Percentiles rank a stretch among this genome's conserved stretches.
phyloP scores from a whole-genome alignment of 2,113 vertebrate genomes.

The Gasterosteus aculeatus region DNA sequence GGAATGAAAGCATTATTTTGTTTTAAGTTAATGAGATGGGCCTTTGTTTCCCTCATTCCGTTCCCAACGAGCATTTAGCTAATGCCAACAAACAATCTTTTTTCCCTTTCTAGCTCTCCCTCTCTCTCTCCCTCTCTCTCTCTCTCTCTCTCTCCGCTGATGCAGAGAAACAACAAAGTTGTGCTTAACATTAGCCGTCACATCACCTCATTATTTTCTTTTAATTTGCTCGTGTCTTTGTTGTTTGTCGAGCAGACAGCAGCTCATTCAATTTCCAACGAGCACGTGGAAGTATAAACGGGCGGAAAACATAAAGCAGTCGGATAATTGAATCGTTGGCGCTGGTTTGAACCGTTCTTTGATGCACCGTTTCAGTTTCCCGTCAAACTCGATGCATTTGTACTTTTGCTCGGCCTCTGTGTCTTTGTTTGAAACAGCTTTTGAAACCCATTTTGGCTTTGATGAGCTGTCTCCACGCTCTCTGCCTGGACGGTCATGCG shows the following conservation, averaged over 20 bases:
- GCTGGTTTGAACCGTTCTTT: constrained; percentile 37
- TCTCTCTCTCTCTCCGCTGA: neutral
- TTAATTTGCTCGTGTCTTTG: constrained; percentile 35
- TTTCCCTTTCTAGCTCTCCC: neutral
- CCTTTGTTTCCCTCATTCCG: neutral
- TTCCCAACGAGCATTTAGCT: neutral
- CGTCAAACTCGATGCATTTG: constrained; percentile 7
- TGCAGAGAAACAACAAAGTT: constrained; percentile 12
- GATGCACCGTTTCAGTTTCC: constrained; percentile 29
- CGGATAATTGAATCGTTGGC: constrained; percentile 23
- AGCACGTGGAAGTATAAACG: constrained; percentile 10
- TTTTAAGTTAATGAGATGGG: constrained; percentile 10
- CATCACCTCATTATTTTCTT: constrained; percentile 14
- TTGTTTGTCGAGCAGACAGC: constrained; percentile 36
- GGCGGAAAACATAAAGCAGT: constrained; percentile 28
- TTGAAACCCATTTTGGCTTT: constrained; percentile 1
- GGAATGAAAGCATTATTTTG: constrained; percentile 22
- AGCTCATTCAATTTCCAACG: constrained; percentile 23
- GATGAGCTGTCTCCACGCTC: constrained; percentile 1
- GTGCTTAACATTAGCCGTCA: constrained; percentile 24
- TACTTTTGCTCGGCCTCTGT: constrained; percentile 5
- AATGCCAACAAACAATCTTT: neutral
- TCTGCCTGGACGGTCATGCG: neutral
- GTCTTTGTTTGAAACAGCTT: neutral
- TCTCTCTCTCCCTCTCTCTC: neutral